Conservation (phyloP, 2,797 vertebrate species). For the Ataeniobius toweri region DNA sequence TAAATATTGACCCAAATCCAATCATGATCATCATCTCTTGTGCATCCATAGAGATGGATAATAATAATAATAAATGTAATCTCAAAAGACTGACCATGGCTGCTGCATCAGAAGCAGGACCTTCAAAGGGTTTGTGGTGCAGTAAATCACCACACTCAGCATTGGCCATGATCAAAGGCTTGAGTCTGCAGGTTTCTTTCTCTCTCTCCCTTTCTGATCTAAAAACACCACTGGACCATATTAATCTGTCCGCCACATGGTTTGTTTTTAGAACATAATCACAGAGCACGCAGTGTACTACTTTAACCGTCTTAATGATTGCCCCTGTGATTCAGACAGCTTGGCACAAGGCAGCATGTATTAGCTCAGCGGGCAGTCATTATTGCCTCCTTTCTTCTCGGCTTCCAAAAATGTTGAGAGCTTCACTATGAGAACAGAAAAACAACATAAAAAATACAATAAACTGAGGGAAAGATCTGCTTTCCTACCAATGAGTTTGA, state of each 20-base stretch:
- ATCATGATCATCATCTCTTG: constrained; percentile 31
- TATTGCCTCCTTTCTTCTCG: constrained; percentile 12
- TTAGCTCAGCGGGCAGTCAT: constrained; percentile 34
- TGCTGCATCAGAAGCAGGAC: constrained; percentile 22
- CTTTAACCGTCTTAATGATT: constrained; percentile 63
- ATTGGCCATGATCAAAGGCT: constrained; percentile 71
- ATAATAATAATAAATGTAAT: constrained; percentile 19
- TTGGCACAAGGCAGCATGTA: constrained; percentile 41
- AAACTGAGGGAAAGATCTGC: background rate
- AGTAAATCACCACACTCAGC: constrained; percentile 65
- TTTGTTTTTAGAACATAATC: constrained; percentile 64
- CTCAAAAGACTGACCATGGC: constrained; percentile 48
- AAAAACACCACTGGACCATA: constrained; percentile 55
- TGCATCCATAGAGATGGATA: constrained; percentile 39
- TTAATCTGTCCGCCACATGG: constrained; percentile 46
- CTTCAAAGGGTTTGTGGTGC: constrained; percentile 68
- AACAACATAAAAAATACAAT: background rate
- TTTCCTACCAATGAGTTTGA: background rate
- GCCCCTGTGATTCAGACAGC: constrained; percentile 61
- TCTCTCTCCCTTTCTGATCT: constrained; percentile 35
- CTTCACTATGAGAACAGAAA: background rate
- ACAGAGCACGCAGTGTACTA: constrained; percentile 55
- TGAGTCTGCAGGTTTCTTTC: constrained; percentile 31
- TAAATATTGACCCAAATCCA: constrained; percentile 16
- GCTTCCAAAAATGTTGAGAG: constrained; percentile 10